Conservation (phyloP, 1,140 invertebrate species). For the Choristoneura fumiferana region DNA sequence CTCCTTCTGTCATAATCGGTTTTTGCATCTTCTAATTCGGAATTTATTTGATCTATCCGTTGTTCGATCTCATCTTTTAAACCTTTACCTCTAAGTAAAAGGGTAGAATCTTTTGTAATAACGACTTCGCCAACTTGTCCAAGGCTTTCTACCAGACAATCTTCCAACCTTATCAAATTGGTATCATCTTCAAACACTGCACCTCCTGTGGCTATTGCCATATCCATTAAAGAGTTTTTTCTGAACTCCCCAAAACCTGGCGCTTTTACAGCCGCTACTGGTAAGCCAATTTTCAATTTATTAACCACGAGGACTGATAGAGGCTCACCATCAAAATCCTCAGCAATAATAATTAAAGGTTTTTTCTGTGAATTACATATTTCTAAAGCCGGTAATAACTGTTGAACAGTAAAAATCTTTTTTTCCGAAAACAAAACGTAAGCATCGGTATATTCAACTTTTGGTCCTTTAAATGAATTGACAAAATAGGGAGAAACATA, state of each 20-base stretch:
- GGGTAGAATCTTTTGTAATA: constrained; percentile 92
- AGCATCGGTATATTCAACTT: constrained; percentile 95
- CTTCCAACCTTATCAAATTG: constrained; percentile 96
- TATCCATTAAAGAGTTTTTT: constrained; percentile 96
- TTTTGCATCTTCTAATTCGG: constrained; percentile 83
- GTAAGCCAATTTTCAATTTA: constrained; percentile 94
- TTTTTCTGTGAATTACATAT: constrained; percentile 89
- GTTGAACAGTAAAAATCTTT: constrained; percentile 93
- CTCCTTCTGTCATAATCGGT: constrained; percentile 89
- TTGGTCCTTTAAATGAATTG: constrained; percentile 92
- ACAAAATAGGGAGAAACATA: constrained; percentile 98
- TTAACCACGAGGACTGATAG: constrained; percentile 88
- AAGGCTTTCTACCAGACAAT: constrained; percentile 90
- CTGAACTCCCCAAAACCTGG: constrained; percentile 99
- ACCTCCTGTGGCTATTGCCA: constrained; percentile 97
- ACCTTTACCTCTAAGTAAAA: constrained; percentile 79
- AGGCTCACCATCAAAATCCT: constrained; percentile 90
- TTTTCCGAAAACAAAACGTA: constrained; percentile 93
- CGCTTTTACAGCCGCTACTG: constrained; percentile 98
- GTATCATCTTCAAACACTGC: constrained; percentile 98
- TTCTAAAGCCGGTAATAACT: constrained; percentile 95
- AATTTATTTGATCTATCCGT: constrained; percentile 82
- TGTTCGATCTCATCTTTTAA: constrained; percentile 80
- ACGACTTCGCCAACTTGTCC: constrained; percentile 95
- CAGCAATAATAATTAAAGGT: constrained; percentile 88